Evolutionary conservation across 2,113 vertebrate genomes (phyloP).

Genomic region (Onychostruthus taczanowskii): DNA sequence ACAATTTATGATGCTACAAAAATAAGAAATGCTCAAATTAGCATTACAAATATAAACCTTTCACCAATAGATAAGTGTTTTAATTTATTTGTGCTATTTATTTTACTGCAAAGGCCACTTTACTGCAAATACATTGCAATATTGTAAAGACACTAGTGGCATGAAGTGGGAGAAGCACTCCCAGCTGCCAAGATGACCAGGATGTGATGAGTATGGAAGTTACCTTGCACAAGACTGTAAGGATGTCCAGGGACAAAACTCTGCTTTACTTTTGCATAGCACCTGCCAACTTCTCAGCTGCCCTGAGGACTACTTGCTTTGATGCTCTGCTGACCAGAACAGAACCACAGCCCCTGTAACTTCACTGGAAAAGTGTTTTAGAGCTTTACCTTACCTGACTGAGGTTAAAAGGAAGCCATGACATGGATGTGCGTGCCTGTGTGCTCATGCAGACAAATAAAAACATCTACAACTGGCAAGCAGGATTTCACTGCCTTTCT

Average conservation of each 20-base stretch:
- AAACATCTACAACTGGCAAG: background rate
- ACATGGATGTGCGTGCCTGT: background rate
- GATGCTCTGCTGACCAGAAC: background rate
- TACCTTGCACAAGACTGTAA: background rate
- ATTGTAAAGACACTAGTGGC: background rate
- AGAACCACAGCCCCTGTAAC: background rate
- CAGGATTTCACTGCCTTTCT: background rate
- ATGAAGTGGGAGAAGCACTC: background rate
- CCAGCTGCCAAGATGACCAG: background rate
- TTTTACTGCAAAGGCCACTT: background rate
- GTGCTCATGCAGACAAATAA: background rate
- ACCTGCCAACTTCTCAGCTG: background rate
- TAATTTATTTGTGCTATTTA: background rate
- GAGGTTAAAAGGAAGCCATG: background rate
- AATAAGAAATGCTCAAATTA: background rate
- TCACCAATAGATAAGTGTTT: background rate
- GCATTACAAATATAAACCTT: background rate
- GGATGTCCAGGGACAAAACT: background rate
- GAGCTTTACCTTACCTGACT: background rate
- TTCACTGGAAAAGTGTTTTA: background rate
- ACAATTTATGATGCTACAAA: background rate
- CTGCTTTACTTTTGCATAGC: background rate
- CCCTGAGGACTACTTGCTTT: background rate
- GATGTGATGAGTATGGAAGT: background rate
- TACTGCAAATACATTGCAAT: background rate